Evolutionary conservation across 2,888 invertebrate genomes (phyloP), one percentile per base, ranked within the genome.

Genomic region (Sinotaia quadrata): DNA sequence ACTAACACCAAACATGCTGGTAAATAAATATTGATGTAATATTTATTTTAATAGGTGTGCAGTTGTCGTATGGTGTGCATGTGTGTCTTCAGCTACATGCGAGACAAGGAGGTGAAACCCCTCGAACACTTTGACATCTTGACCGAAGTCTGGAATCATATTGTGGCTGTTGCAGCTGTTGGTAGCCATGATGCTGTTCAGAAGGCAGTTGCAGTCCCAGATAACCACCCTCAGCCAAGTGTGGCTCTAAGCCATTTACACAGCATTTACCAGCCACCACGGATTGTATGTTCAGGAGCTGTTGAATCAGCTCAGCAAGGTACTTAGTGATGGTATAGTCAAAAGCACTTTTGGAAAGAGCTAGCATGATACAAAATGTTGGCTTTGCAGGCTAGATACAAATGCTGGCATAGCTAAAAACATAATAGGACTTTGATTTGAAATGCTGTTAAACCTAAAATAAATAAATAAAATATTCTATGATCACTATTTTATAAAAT

Each of bases 221-320:
- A 81, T 54, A 75, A 79, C 34, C 84, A 84, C 69, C 85, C 85
- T 0, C 79, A 81, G 68, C 67, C 82, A 37, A 75, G 81, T 37
- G 74, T 86, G 12, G 83, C 84, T 4, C 58, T 78, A 21, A 49
- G 66, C 24, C 73, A 77, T 33, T 75, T 85, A 56, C 73, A 73
- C 4, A 47, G 54, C 21, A 78, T 84, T 47, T 82, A 82, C 66
- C 69, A 78, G 18, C 54, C 57, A 18, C 71, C 80, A n/a, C 66
- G 63, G 10, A 81, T 77, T 65, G 68, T 74, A 7, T 81, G 83
- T 61, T 80, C 81, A 24, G 73, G 73, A 27, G 72, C 74, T 58
- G 51, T 71, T 7, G 58, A 56, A 24, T 2, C 41, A 2, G 34
- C n/a, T 7, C 61, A 67, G 31, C 71, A 34, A 41, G 71, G 71